Base-by-base conservation (phyloP, 2,113 vertebrate species). In the Epinephelus cyanopodus region DNA sequence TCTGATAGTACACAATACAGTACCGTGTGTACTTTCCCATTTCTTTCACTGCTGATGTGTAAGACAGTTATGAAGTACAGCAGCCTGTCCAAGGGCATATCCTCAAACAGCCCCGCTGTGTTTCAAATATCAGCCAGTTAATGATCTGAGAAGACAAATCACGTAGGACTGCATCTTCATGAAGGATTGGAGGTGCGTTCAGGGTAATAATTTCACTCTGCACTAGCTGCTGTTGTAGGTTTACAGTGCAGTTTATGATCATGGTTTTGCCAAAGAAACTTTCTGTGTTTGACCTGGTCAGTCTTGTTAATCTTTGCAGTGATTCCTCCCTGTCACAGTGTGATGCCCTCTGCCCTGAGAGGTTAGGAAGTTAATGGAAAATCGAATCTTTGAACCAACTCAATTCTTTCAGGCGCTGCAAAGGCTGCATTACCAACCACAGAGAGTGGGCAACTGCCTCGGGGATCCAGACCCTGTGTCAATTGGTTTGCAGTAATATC, bases 301-400 rank as follows among this genome's bases (percentile, higher is more conserved):
- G 17, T 39, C 67, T 54, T 50, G 10, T 53, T 54, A 23, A 37
- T 39, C 19, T 23, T 47, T 21, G 39, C 70, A 19, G 56, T 42
- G 60, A 42, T 54, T 75, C 18, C 12, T 75, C 33, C n/a, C 9
- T 7, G 27, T 18, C 29, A 27, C 25, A 56, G 19, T 25, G 50
- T 6, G 37, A 52, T 8, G 58, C 27, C 33, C 53, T 39, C 57
- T 23, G 25, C 45, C 62, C 29, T 3, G 0, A 9, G 62, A 73
- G 66, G 53, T 70, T 13, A 21, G 67, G 61, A 61, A 76, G 47
- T 72, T 47, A 81, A 84, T 79, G 48, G 64, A 81, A 76, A 81
- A 81, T 81, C 0, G 6, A 74, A 61, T 69, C 48, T 74, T 77
- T 77, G 27, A 47, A 57, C 37, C 47, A 53, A 61, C 25, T 29